Base-by-base conservation (phyloP, 2,797 vertebrate species). In the Lophotriccus pileatus region DNA sequence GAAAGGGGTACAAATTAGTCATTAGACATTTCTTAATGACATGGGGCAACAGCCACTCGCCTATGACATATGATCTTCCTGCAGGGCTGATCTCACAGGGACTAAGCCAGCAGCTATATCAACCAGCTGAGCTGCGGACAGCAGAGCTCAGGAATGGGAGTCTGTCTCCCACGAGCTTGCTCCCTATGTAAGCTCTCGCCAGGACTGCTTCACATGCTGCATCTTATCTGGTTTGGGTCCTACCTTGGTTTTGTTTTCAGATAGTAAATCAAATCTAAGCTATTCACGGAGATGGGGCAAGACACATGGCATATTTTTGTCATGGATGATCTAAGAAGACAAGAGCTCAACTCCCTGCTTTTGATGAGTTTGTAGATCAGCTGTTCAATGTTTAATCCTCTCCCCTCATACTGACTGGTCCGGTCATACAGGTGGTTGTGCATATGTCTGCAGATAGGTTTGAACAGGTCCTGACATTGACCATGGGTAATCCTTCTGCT, bases 401-500 rank as follows among this genome's bases (percentile, higher is more conserved):
- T 74, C 12, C 21, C 17, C 49, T 87, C 41, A 3, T 49, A 66
- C 46, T 84, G 82, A 47, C 56, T 83, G 28, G 14, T 13, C 7
- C 19, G 19, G 3, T 15, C 0, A 0, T 20, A 68, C 52, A 13
- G 49, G 24, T 4, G 0, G 0, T 3, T 64, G 37, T 43, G 46
- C 25, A 14, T 10, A 10, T 7, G 13, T 5, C 70, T 50, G 27
- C 55, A 27, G 74, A 7, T 1, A 36, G 36, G 56, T 53, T 7
- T 30, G 47, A 23, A 6, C 1, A 36, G 37, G 50, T 9, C 0
- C 3, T 7, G 39, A 2, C 0, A 1, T 4, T 20, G 21, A 5
- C 0, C 1, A 7, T 1, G 21, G 10, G 5, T 15, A 27, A 23
- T 27, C 17, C 22, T 52, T 27, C 37, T 1, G 1, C 11, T 19